Evolutionary conservation across 2,113 vertebrate genomes (phyloP), one percentile per base, ranked within the genome.

Genomic region (Seriola quinqueradiata): DNA sequence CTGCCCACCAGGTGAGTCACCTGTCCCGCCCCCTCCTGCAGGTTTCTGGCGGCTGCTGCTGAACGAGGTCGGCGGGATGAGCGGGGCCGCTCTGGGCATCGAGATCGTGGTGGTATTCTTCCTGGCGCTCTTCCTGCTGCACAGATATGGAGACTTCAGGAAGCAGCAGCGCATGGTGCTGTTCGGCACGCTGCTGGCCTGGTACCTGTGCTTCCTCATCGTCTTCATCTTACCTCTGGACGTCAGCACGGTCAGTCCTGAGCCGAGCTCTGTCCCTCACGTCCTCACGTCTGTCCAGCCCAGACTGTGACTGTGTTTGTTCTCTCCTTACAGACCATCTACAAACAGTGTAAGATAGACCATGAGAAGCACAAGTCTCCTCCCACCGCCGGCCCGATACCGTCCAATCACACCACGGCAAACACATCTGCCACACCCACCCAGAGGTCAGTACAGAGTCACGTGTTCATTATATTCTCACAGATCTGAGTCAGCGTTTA

Each of bases 151-250:
- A 79, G 98, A 99, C 94, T 99, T 99, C 90, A 96, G 92, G 87
- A 99, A 97, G 89, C 98, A 99, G 89, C 98, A 99, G 83, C 96
- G 96, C 58, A 97, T 99, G 94, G 98, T 99, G 46, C 95, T 99
- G 66, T 87, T 99, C 54, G 97, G 97, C 86, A 99, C 98, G 0
- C 92, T 99, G 74, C 91, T 99, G 89, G 98, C 98, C 90, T 99
- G 98, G 98, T 99, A 99, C 90, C 97, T 99, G 85, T 99, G 98
- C 89, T 99, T 99, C 92, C 97, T 99, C 79, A 99, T 99, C 79
- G 97, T 99, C 58, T 98, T 99, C 90, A 99, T 99, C 85, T 81
- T 99, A 61, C 98, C 98, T 0, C 93, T 99, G 92, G 98, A 99
- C 83, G 98, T 99, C 87, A 99, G 97, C 92, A 99, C 98, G 96